These are phyloP conservation scores for Tillus elongatus DNA, from an alignment of 2,888 invertebrate species.

Conservation along the genomic window DNA sequence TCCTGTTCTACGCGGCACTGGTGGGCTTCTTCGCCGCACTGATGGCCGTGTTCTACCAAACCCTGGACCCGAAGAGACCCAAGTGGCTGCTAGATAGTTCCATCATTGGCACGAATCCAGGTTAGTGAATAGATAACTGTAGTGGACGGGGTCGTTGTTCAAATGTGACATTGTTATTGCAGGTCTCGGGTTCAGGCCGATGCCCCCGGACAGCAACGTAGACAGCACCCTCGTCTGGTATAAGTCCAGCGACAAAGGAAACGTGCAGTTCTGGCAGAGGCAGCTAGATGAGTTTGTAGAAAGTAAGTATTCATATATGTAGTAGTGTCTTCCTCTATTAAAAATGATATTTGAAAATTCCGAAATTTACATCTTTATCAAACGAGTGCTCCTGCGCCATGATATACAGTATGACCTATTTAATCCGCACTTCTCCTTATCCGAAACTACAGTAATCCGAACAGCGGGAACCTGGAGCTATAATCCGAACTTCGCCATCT, in stretches of 20 bases:
- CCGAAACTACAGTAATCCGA: too few relatives aligned
- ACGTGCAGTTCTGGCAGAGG: conserved; percentile 71
- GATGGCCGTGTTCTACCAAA: conserved; percentile 91
- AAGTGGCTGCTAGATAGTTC: conserved; percentile 84
- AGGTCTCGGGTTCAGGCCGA: conserved; percentile 96
- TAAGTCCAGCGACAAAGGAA: conserved; percentile 66
- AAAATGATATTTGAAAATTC: too few relatives aligned
- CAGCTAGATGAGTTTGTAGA: conserved; percentile 68
- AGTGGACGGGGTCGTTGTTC: too few relatives aligned
- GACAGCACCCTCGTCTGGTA: conserved; percentile 97
- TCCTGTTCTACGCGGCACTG: conserved; percentile 88
- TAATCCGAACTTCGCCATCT: too few relatives aligned
- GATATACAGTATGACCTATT: too few relatives aligned
- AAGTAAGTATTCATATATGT: conserved; percentile 49
- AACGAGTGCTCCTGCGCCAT: too few relatives aligned
- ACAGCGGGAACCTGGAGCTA: too few relatives aligned
- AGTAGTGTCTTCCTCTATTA: conserved; percentile 16
- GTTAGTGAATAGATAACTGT: too few relatives aligned
- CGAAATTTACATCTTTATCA: too few relatives aligned
- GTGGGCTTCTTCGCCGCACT: conserved; percentile 91
- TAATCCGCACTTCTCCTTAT: too few relatives aligned
- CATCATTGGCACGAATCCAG: conserved; percentile 90
- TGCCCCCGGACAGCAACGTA: conserved; percentile 84
- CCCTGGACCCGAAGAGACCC: conserved; percentile 73
- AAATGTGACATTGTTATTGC: too few relatives aligned